Percentiles rank a stretch among this genome's conserved stretches.
phyloP scores from a whole-genome alignment of 1,140 invertebrate species.

The Scaptodrosophila lebanonensis region DNA sequence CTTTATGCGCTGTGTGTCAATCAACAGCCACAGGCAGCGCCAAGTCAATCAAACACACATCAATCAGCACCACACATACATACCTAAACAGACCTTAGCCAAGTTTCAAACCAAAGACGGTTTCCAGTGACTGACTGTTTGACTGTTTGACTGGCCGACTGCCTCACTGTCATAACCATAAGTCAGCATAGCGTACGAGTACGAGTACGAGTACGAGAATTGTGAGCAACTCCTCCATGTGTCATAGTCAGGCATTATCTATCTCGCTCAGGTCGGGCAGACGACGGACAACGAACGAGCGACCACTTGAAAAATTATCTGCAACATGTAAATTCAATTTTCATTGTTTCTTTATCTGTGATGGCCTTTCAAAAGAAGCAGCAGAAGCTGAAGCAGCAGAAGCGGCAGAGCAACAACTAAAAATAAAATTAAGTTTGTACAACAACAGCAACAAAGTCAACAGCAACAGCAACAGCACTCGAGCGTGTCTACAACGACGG shows the following conservation, averaged over 20 bases:
- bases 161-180: too few species aligned
- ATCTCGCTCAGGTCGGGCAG: constrained; percentile 43
- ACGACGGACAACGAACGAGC: constrained; percentile 3
- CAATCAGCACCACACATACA: constrained; percentile 34
- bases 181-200: too few species aligned
- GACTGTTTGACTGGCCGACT: too few species aligned
- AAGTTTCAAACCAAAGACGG: too few species aligned
- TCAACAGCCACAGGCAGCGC: constrained; percentile 36
- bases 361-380: constrained; percentile 35
- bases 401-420: constrained; percentile 43
- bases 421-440: constrained; percentile 35
- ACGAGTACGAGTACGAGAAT: too few species aligned
- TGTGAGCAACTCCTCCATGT: too few species aligned
- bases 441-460: constrained; percentile 10
- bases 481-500: constrained; percentile 8
- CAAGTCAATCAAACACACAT: constrained; percentile 55
- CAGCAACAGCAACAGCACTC: constrained; percentile 43
- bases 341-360: constrained; percentile 75
- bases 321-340: constrained; percentile 76
- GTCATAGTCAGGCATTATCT: constrained; percentile 36
- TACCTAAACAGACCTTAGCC: constrained; percentile 23
- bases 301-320: constrained; percentile 74
- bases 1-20: constrained; percentile 25
- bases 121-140: too few species aligned
- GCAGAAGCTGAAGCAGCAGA: constrained; percentile 15